Conservation (phyloP, 2,113 vertebrate genomes). For the Aspidoscelis tigris region DNA sequence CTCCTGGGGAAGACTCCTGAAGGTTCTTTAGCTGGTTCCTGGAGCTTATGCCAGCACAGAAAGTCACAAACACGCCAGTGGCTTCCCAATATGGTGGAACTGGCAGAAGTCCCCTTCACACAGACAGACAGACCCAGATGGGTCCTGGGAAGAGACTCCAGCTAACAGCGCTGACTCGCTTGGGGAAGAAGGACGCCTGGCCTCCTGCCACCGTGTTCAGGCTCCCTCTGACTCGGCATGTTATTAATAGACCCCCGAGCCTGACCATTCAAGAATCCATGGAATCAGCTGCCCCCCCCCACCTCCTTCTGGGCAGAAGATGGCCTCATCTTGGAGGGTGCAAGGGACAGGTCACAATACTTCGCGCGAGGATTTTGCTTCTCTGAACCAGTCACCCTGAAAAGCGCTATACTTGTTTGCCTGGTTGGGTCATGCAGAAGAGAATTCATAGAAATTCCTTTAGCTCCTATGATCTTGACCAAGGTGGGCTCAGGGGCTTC, state of each 20-base stretch:
- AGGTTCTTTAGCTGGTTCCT: too few relatives aligned
- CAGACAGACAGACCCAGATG: not conserved
- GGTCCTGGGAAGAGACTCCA: not conserved
- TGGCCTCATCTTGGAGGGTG: too few relatives aligned
- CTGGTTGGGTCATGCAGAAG: too few relatives aligned
- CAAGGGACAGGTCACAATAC: too few relatives aligned
- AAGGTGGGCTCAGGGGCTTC: too few relatives aligned
- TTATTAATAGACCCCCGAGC: slow-evolving; percentile 31
- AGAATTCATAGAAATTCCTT: too few relatives aligned
- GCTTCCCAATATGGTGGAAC: not conserved
- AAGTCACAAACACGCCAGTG: too few relatives aligned
- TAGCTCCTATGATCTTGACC: too few relatives aligned
- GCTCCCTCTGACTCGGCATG: slow-evolving; percentile 14
- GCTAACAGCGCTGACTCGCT: not conserved
- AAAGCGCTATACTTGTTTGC: too few relatives aligned
- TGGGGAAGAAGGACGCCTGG: not conserved
- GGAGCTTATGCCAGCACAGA: too few relatives aligned
- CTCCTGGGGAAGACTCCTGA: not conserved
- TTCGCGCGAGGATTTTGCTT: too few relatives aligned
- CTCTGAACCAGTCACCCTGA: too few relatives aligned
- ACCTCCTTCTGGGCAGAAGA: not conserved
- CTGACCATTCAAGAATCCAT: slow-evolving; percentile 10
- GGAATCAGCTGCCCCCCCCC: not conserved
- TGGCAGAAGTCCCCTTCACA: not conserved
- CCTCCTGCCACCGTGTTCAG: not conserved